Evolutionary conservation across 2,888 invertebrate species (phyloP).

Genomic region (Aleiodes alternator): DNA sequence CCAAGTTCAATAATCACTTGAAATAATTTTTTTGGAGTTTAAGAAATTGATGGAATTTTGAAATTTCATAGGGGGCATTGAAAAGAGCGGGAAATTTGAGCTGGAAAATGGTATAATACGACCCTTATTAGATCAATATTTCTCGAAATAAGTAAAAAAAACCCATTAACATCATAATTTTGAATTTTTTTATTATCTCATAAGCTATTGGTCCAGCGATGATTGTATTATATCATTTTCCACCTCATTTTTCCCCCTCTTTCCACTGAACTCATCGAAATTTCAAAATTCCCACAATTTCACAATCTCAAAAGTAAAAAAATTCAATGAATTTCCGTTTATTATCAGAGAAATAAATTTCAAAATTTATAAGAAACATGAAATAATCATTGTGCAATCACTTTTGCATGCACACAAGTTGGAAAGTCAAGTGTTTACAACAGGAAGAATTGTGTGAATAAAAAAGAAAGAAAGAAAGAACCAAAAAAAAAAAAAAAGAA

Average conservation of each 20-base stretch:
- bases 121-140: no score
- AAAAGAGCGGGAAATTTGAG: no score
- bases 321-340: neutral
- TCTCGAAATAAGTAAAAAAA: no score
- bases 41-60: no score
- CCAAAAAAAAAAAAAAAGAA: neutral
- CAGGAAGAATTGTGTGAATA: neutral
- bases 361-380: neutral
- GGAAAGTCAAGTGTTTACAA: constrained; percentile 16
- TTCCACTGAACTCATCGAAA: neutral
- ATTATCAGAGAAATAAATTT: neutral
- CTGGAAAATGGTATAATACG: no score
- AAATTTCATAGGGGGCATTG: no score
- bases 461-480: constrained; percentile 2
- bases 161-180: no score
- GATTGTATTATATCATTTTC: no score
- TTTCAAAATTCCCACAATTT: neutral
- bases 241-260: neutral
- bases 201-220: no score
- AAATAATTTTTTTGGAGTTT: no score
- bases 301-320: neutral
- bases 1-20: no score
- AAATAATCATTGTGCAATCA: constrained; percentile 13
- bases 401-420: constrained; percentile 21
- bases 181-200: no score